Percentiles rank a stretch among this genome's conserved stretches.
Conservation (phyloP, 2,113 vertebrate species). For the Oncorhynchus masou region DNA sequence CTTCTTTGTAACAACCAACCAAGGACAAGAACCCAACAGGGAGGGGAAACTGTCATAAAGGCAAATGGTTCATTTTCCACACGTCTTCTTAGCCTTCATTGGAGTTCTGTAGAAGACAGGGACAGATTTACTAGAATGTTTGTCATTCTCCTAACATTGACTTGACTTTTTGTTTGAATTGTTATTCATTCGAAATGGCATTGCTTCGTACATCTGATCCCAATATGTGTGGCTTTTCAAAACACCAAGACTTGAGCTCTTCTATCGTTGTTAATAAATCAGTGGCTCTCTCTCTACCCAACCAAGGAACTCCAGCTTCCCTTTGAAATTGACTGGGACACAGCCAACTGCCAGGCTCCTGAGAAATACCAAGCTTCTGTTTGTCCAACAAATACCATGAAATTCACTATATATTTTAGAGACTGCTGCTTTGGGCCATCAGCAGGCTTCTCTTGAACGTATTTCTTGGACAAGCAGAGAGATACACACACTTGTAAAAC, state of each 20-base stretch:
- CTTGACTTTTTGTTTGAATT: not conserved
- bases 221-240: not conserved
- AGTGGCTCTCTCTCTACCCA: conserved; percentile 1
- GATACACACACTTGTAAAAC: not conserved
- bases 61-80: not conserved
- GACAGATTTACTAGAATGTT: no score
- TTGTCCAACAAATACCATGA: conserved; percentile 49
- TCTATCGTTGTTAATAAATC: not conserved
- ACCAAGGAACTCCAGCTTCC: conserved; percentile 27
- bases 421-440: not conserved
- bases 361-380: conserved; percentile 56
- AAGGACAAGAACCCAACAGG: not conserved
- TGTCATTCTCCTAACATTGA: not conserved
- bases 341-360: conserved; percentile 43
- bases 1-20: not conserved
- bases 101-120: no score
- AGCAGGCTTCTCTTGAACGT: not conserved
- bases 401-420: not conserved
- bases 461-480: not conserved
- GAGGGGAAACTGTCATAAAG: not conserved
- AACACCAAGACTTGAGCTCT: not conserved
- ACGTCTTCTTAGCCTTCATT: not conserved
- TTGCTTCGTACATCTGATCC: not conserved
- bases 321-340: conserved; percentile 44
- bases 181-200: not conserved